These are phyloP conservation scores for Chrysolina haemoptera DNA, from an alignment of 2,888 invertebrate genomes.

Conservation along the genomic window DNA sequence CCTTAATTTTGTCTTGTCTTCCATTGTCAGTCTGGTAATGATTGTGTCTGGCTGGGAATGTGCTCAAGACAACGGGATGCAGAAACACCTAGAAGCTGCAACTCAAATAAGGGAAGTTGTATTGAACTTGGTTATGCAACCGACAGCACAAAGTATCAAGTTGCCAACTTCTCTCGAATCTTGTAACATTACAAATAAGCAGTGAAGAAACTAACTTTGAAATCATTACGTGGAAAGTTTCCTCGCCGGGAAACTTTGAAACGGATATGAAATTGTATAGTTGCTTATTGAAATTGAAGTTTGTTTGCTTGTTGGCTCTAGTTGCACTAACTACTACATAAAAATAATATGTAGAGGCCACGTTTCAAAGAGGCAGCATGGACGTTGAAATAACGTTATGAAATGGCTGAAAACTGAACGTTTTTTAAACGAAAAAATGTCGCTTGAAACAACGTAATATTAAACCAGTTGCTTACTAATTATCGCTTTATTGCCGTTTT, in stretches of 20 bases:
- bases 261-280: not conserved
- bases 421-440: too few species aligned
- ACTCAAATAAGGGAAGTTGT: not conserved
- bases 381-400: too few species aligned
- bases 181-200: not conserved
- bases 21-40: too few species aligned
- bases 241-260: not conserved
- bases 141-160: not conserved
- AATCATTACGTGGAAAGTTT: not conserved
- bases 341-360: too few species aligned
- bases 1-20: too few species aligned
- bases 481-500: too few species aligned
- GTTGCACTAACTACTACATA: not conserved
- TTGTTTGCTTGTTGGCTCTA: not conserved
- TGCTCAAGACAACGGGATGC: not conserved
- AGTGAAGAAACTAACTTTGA: constrained; percentile 3
- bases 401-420: too few species aligned
- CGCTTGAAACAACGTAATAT: too few species aligned
- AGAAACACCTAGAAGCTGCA: not conserved
- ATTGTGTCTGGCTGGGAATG: not conserved
- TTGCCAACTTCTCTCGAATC: not conserved
- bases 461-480: too few species aligned
- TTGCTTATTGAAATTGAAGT: not conserved
- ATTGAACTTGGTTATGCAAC: constrained; percentile 2
- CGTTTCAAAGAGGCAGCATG: too few species aligned